These are phyloP conservation scores for Dendropsophus ebraccatus DNA, from an alignment of 2,113 vertebrate species.

Conservation along the genomic window DNA sequence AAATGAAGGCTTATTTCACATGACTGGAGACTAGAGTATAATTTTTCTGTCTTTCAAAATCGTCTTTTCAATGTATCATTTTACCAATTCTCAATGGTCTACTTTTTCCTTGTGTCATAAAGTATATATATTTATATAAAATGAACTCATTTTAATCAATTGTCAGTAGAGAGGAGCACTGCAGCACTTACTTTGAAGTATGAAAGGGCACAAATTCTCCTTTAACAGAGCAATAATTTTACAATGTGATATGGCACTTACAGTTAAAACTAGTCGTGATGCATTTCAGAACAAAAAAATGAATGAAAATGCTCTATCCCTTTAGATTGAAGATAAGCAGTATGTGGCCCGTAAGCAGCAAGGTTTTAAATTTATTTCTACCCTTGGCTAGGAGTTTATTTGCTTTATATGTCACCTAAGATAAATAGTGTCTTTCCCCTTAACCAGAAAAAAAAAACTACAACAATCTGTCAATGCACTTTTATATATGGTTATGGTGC, in stretches of 20 bases:
- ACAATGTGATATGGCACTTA: slow-evolving; percentile 41
- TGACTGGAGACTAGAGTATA: background rate
- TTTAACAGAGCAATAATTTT: slow-evolving; percentile 54
- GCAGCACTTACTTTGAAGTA: slow-evolving; percentile 27
- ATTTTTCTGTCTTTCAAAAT: background rate
- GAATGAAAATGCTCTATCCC: slow-evolving; percentile 36
- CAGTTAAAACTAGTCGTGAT: slow-evolving; percentile 25
- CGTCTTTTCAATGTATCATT: background rate
- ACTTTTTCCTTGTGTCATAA: slow-evolving; percentile 1
- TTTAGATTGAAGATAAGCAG: slow-evolving; percentile 26
- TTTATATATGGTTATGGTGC: slow-evolving; percentile 17
- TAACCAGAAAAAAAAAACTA: background rate
- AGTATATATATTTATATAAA: slow-evolving; percentile 30
- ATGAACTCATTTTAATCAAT: slow-evolving; percentile 40
- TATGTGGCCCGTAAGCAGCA: slow-evolving; percentile 9
- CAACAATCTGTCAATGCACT: slow-evolving; percentile 11
- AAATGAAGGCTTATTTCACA: background rate
- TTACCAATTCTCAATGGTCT: background rate
- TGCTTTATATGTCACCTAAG: slow-evolving; percentile 27
- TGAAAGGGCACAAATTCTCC: slow-evolving; percentile 48
- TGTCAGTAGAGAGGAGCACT: slow-evolving; percentile 10
- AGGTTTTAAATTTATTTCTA: slow-evolving; percentile 38
- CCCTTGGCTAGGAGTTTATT: slow-evolving; percentile 11
- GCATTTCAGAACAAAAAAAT: background rate
- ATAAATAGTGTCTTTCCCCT: slow-evolving; percentile 14